Conservation (phyloP, 1,140 invertebrate species). For the Tribolium castaneum region DNA sequence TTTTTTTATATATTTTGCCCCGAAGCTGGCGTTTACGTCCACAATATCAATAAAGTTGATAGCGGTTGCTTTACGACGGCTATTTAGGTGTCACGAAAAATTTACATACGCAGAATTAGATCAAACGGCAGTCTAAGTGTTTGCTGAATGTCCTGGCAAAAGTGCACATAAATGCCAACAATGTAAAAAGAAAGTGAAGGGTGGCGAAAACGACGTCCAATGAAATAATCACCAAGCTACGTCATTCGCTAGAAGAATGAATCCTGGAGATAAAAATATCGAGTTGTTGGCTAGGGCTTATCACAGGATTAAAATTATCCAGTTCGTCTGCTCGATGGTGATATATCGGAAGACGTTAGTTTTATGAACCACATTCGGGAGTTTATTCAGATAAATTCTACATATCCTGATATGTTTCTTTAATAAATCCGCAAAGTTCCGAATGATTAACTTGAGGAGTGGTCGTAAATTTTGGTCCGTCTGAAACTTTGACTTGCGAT, state of each 20-base stretch:
- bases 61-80: neutral
- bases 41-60: conserved; percentile 17
- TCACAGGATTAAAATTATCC: conserved; percentile 11
- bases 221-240: neutral
- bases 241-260: neutral
- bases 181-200: neutral
- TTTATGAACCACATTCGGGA: too few species aligned
- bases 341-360: too few species aligned
- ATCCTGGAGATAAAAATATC: neutral
- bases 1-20: neutral
- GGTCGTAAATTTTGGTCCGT: too few species aligned
- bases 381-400: too few species aligned
- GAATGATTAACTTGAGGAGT: too few species aligned
- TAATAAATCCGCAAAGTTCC: too few species aligned
- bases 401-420: too few species aligned
- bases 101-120: conserved; percentile 5
- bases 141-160: neutral
- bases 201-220: neutral
- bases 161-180: neutral
- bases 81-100: conserved; percentile 1
- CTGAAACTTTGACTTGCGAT: too few species aligned
- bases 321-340: neutral
- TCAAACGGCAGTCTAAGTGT: neutral
- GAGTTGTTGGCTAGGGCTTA: neutral
- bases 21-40: neutral